phyloP scores from a whole-genome alignment of 2,888 invertebrate genomes.

The Digitonthophagus gazella region DNA sequence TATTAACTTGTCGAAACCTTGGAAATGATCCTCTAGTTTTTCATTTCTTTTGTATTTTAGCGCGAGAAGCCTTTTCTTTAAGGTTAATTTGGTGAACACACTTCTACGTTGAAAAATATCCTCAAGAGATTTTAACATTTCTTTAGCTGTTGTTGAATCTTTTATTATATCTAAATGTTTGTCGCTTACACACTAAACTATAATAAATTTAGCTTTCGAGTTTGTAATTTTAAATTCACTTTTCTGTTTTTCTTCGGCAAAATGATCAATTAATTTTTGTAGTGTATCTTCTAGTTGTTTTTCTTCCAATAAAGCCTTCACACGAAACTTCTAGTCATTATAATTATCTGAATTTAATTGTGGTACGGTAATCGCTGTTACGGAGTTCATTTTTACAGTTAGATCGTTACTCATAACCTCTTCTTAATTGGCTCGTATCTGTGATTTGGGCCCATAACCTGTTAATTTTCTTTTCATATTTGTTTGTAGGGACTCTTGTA shows the following conservation, averaged over 20 bases:
- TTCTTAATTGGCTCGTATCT: no score
- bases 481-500: no score
- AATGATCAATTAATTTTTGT: background rate
- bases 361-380: no score
- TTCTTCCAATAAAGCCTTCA: no score
- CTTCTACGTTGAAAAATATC: conserved; percentile 34
- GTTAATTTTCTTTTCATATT: no score
- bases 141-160: conserved; percentile 31
- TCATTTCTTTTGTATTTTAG: conserved; percentile 30
- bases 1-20: conserved; percentile 33
- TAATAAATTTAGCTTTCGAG: conserved; percentile 32
- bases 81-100: no score
- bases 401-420: no score
- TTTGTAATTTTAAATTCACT: conserved; percentile 26
- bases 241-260: conserved; percentile 14
- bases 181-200: conserved; percentile 34
- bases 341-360: background rate
- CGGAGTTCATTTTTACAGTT: no score
- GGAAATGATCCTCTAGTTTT: conserved; percentile 34
- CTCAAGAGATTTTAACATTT: conserved; percentile 33
- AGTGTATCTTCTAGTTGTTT: background rate
- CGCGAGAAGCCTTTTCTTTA: conserved; percentile 32
- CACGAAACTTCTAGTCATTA: background rate
- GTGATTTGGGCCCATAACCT: no score
- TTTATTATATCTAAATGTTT: conserved; percentile 33